Conservation (phyloP, 2,888 invertebrate species). For the Dryobotodes eremita region DNA sequence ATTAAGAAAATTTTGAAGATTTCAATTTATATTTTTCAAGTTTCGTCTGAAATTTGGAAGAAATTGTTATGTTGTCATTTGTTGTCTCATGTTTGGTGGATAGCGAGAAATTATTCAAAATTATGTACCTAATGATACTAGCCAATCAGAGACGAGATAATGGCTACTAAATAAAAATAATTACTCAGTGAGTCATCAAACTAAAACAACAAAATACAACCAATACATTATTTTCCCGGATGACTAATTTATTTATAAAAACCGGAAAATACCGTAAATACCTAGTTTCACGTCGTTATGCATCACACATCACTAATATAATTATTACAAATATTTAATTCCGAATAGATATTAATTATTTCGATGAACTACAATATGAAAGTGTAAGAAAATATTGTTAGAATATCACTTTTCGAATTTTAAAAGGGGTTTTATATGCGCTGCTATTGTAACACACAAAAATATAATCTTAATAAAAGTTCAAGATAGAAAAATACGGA, state of each 20-base stretch:
- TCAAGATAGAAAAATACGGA: not conserved
- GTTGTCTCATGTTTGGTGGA: constrained; percentile 31
- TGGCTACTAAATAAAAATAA: not conserved
- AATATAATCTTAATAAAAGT: not conserved
- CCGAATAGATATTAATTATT: constrained; percentile 56
- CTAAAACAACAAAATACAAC: not conserved
- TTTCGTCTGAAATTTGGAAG: constrained; percentile 42
- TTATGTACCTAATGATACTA: not conserved
- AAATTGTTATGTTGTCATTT: constrained; percentile 32
- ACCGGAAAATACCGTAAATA: not conserved
- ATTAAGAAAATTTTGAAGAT: constrained; percentile 53
- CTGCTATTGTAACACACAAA: constrained; percentile 35
- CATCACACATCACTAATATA: constrained; percentile 44
- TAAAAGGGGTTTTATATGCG: constrained; percentile 45
- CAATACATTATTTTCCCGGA: not conserved
- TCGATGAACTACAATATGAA: constrained; percentile 38
- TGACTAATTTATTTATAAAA: not conserved
- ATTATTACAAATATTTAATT: constrained; percentile 45
- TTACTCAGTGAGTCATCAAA: not conserved
- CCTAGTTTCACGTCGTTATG: constrained; percentile 31
- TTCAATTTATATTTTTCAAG: constrained; percentile 41
- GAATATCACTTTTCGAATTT: constrained; percentile 64
- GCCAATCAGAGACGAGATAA: not conserved
- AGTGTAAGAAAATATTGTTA: constrained; percentile 59
- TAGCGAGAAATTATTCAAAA: constrained; percentile 24